These are phyloP conservation scores for Macropus fuliginosus DNA, from an alignment of 2,797 vertebrate species.

Conservation along the genomic window DNA sequence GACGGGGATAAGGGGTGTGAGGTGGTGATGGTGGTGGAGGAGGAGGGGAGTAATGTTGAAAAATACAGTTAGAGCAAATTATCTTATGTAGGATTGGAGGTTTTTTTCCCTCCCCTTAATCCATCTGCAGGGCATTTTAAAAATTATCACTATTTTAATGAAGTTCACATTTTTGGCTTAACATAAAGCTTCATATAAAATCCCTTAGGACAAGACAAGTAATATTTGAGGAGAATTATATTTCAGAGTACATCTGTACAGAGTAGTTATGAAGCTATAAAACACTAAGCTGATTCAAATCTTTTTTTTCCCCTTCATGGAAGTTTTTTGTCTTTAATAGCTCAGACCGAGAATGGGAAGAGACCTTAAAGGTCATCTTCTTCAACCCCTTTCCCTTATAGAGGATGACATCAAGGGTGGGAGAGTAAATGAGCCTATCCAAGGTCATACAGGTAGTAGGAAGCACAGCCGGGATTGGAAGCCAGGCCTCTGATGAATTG, in stretches of 20 bases:
- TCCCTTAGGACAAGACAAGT: conserved; percentile 4
- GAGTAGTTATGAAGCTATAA: conserved; percentile 5
- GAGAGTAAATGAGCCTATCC: background rate
- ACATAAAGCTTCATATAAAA: conserved; percentile 6
- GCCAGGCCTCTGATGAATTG: background rate
- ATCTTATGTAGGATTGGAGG: background rate
- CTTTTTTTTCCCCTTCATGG: background rate
- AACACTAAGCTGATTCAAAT: conserved; percentile 5
- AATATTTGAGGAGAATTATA: conserved; percentile 5
- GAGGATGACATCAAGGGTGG: background rate
- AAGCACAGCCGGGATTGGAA: background rate
- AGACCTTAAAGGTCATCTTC: background rate
- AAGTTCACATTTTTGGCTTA: conserved; percentile 8
- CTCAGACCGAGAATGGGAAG: background rate
- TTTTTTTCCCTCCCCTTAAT: background rate
- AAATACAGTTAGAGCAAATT: background rate
- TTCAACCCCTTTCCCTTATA: background rate
- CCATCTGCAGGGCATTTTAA: background rate
- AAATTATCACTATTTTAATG: conserved; percentile 6
- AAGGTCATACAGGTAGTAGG: background rate
- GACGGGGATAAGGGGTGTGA: background rate
- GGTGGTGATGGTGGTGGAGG: background rate
- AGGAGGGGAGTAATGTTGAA: background rate
- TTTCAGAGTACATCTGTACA: conserved; percentile 8
- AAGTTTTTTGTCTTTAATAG: background rate